phyloP scores from a whole-genome alignment of 2,888 invertebrate genomes.

The Adelphocoris suturalis region DNA sequence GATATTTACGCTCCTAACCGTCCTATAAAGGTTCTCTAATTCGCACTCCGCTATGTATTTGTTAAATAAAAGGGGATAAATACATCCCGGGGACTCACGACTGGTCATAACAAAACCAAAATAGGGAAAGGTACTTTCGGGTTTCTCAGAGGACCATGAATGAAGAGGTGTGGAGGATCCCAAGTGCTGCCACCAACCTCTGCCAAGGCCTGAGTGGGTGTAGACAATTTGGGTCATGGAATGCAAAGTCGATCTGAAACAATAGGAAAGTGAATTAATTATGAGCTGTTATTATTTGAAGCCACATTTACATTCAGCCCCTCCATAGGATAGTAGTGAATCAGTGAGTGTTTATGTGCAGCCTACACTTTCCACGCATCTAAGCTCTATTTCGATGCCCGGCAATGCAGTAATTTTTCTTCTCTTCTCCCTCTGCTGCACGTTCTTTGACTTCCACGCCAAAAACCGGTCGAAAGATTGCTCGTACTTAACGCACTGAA shows the following conservation, averaged over 20 bases:
- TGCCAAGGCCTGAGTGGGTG: background rate
- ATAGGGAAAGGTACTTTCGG: background rate
- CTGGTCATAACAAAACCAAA: background rate
- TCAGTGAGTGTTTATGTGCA: too few relatives aligned
- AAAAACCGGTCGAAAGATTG: too few relatives aligned
- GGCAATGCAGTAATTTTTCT: too few relatives aligned
- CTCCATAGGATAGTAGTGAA: too few relatives aligned
- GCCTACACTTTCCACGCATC: too few relatives aligned
- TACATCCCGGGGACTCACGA: background rate
- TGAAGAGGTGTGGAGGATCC: background rate
- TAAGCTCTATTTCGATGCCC: too few relatives aligned
- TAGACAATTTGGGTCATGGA: background rate
- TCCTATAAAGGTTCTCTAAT: background rate
- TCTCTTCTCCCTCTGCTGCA: too few relatives aligned
- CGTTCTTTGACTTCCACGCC: too few relatives aligned
- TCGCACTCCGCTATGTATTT: background rate
- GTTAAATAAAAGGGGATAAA: background rate
- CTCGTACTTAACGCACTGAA: too few relatives aligned
- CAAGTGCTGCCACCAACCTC: background rate
- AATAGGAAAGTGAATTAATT: background rate
- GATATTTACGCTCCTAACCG: background rate
- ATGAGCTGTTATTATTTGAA: too few relatives aligned
- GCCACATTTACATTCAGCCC: too few relatives aligned
- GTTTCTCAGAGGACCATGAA: background rate
- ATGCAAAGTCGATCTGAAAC: background rate